phyloP scores from a whole-genome alignment of 2,797 vertebrate species.

The Distichodus sexfasciatus region DNA sequence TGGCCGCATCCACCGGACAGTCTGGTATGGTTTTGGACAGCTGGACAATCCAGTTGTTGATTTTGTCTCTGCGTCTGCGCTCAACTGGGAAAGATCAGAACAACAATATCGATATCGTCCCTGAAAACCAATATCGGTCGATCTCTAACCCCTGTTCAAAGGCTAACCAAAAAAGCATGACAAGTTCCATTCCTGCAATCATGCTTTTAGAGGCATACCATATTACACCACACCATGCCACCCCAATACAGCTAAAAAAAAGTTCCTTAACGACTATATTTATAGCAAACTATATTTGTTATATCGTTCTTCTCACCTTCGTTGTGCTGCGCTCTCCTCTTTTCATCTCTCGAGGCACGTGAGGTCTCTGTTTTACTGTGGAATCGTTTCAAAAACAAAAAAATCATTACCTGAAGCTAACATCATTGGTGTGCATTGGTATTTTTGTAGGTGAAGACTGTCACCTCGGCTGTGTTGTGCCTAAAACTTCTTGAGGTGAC shows the following conservation, averaged over 20 bases:
- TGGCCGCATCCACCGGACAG: conserved; percentile 88
- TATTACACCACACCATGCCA: no score
- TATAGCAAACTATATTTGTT: no score
- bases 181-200: no score
- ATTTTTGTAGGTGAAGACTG: conserved; percentile 70
- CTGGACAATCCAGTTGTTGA: conserved; percentile 96
- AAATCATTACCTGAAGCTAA: no score
- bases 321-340: conserved; percentile 80
- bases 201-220: no score
- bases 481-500: conserved; percentile 92
- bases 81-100: conserved; percentile 75
- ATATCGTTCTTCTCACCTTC: conserved; percentile 80
- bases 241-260: no score
- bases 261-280: no score
- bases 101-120: not conserved
- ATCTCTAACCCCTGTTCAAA: no score
- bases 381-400: not conserved
- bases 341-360: conserved; percentile 76
- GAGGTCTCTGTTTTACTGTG: conserved; percentile 56
- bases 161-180: no score
- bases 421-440: no score
- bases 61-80: conserved; percentile 89
- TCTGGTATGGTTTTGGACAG: conserved; percentile 93
- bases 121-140: no score
- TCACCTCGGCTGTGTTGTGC: conserved; percentile 83